A percentile compares a stretch with the other conserved stretches of the same genome.
Conservation (phyloP, 2,888 invertebrate genomes). For the Acanthoscelides obtectus region DNA sequence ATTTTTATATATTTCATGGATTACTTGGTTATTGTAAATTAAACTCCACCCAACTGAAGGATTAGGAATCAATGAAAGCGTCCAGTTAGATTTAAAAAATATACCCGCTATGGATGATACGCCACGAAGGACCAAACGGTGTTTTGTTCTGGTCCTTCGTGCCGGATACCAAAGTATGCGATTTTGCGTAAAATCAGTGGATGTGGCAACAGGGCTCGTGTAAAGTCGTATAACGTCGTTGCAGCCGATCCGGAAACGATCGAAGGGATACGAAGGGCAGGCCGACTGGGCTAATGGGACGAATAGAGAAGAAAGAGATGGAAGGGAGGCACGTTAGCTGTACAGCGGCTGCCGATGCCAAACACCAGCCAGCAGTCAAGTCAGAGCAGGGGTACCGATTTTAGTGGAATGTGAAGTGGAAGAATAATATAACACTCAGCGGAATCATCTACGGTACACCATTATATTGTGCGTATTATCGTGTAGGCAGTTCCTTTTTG, state of each 20-base stretch:
- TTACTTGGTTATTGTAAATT: too few species aligned
- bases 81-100: too few species aligned
- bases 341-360: constrained; percentile 12
- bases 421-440: background rate
- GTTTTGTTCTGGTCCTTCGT: background rate
- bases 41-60: too few species aligned
- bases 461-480: too few species aligned
- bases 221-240: background rate
- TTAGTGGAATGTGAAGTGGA: background rate
- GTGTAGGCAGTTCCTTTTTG: too few species aligned
- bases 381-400: background rate
- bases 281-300: constrained; percentile 26
- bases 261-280: constrained; percentile 6
- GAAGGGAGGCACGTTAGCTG: constrained; percentile 2
- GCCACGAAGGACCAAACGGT: too few species aligned
- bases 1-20: too few species aligned
- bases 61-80: too few species aligned
- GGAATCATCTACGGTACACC: too few species aligned
- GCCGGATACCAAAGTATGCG: background rate
- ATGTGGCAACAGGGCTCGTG: background rate
- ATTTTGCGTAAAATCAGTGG: background rate
- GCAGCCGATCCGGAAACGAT: constrained; percentile 7
- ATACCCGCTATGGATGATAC: too few species aligned
- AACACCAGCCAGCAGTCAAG: background rate
- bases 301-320: constrained; percentile 31